These are phyloP conservation scores for Heliocidaris erythrogramma DNA, from an alignment of 35 echinoderm and acorn worm species.

Conservation along the genomic window DNA sequence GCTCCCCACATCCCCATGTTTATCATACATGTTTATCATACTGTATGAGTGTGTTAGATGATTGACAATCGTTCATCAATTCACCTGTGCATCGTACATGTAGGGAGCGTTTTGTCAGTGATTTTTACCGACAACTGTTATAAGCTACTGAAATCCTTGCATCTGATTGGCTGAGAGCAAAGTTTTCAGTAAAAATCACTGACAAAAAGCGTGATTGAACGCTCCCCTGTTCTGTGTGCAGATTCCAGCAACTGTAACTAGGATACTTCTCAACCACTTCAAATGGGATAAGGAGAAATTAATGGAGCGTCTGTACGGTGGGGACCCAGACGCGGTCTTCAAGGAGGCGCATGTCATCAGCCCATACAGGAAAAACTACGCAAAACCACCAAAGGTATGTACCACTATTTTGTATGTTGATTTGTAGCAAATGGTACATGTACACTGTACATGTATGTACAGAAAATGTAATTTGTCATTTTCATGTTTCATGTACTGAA, in stretches of 20 bases:
- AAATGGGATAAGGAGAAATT: slow-evolving; percentile 99
- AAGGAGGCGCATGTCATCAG: slow-evolving; percentile 93
- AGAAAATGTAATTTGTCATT: neutral
- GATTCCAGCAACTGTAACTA: slow-evolving; percentile 95
- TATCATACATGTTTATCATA: neutral
- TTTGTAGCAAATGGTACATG: neutral
- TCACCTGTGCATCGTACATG: neutral
- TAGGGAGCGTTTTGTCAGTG: too few relatives aligned
- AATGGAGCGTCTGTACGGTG: slow-evolving; percentile 88
- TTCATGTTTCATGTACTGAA: neutral
- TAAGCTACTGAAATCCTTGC: too few relatives aligned
- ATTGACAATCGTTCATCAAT: neutral
- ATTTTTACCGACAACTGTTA: too few relatives aligned
- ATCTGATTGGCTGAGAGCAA: too few relatives aligned
- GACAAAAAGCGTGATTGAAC: too few relatives aligned
- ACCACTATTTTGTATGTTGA: neutral
- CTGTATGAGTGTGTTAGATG: too few relatives aligned
- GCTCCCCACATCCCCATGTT: neutral
- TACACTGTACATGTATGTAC: neutral
- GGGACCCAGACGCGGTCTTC: slow-evolving; percentile 89
- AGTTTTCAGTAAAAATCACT: too few relatives aligned
- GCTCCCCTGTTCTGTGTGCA: slow-evolving; percentile 7
- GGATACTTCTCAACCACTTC: slow-evolving; percentile 97
- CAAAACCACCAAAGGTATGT: slow-evolving; percentile 69
- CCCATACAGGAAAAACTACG: slow-evolving; percentile 74